phyloP scores from a whole-genome alignment of 2,888 invertebrate genomes.

The Chrysodeixis includens region DNA sequence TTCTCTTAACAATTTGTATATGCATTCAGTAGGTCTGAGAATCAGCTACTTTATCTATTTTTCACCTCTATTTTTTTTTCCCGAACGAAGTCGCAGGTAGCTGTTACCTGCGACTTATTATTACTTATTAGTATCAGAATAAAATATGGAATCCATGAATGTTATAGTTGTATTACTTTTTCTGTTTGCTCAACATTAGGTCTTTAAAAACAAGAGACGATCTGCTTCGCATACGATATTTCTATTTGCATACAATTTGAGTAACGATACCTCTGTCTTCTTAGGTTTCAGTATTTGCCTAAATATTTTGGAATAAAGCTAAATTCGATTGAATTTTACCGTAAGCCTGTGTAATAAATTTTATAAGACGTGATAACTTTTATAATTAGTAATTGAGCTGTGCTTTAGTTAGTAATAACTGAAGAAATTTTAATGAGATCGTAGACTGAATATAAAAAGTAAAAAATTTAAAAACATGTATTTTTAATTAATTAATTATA shows the following conservation, averaged over 20 bases:
- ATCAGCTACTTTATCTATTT: too few species aligned
- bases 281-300: background rate
- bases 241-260: constrained; percentile 41
- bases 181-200: background rate
- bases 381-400: background rate
- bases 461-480: background rate
- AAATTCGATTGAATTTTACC: background rate
- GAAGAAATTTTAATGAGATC: too few species aligned
- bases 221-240: constrained; percentile 18
- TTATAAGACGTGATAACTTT: background rate
- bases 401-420: background rate
- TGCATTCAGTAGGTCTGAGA: too few species aligned
- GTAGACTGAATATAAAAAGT: too few species aligned
- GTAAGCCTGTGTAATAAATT: background rate
- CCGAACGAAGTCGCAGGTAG: too few species aligned
- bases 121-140: too few species aligned
- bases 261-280: background rate
- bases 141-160: background rate
- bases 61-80: too few species aligned
- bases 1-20: too few species aligned
- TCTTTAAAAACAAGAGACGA: background rate
- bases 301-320: background rate
- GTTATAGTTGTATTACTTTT: background rate
- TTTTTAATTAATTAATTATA: background rate
- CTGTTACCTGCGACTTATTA: too few species aligned